Percentiles rank a stretch among this genome's conserved stretches.
Evolutionary conservation across 2,113 vertebrate species (phyloP).

Genomic region (Lampris incognitus): DNA sequence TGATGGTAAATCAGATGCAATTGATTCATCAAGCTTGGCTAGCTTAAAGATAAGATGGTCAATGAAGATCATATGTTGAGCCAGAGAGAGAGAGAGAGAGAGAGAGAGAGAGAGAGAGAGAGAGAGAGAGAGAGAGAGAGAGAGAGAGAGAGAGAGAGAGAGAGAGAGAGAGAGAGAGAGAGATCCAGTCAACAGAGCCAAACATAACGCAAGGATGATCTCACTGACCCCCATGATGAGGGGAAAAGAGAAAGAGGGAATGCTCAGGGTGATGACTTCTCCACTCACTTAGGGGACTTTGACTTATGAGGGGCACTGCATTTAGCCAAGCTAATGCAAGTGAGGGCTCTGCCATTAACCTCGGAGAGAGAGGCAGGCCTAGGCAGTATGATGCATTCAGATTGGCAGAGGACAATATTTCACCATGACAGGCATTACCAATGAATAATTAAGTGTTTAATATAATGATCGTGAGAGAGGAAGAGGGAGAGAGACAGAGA

Average conservation of each 20-base stretch:
- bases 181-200: neutral
- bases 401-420: conserved; percentile 89
- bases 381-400: conserved; percentile 85
- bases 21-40: conserved; percentile 48
- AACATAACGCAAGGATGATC: conserved; percentile 53
- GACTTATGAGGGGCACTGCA: conserved; percentile 81
- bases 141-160: too few species aligned
- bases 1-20: conserved; percentile 47
- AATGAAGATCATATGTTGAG: conserved; percentile 59
- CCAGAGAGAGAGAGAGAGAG: neutral
- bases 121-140: neutral
- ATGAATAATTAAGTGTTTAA: conserved; percentile 99
- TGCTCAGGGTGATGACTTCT: conserved; percentile 53
- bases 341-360: conserved; percentile 88
- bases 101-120: too few species aligned
- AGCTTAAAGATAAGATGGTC: conserved; percentile 54
- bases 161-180: too few species aligned
- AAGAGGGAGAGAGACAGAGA: conserved; percentile 36
- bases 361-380: conserved; percentile 84
- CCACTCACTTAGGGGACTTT: conserved; percentile 78
- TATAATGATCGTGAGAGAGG: conserved; percentile 87
- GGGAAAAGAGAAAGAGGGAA: conserved; percentile 63
- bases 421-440: conserved; percentile 90
- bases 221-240: conserved; percentile 63
- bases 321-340: conserved; percentile 87